These are phyloP conservation scores for Diceros bicornis DNA, from an alignment of 2,797 vertebrate species.

Conservation along the genomic window DNA sequence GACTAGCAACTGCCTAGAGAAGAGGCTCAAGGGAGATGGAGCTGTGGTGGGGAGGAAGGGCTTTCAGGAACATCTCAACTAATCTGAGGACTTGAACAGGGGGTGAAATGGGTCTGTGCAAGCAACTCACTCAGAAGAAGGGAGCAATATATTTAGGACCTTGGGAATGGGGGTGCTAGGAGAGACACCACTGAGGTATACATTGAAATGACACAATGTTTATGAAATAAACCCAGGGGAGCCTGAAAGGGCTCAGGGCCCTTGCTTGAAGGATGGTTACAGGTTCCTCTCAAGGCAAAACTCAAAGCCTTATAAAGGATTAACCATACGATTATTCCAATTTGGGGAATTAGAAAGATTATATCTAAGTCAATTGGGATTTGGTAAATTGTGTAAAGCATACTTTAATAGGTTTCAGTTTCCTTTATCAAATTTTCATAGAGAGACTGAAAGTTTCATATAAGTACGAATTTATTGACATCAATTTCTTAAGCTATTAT, in stretches of 20 bases:
- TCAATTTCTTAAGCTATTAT: slow-evolving; percentile 84
- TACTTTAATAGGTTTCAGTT: slow-evolving; percentile 68
- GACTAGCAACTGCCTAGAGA: background rate
- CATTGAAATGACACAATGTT: background rate
- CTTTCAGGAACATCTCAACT: background rate
- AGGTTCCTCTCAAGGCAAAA: slow-evolving; percentile 37
- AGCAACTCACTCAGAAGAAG: background rate
- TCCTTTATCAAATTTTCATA: slow-evolving; percentile 74
- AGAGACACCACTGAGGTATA: background rate
- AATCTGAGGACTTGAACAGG: background rate
- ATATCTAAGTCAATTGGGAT: background rate
- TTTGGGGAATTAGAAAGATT: slow-evolving; percentile 19
- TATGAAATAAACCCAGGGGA: background rate
- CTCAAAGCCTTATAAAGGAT: slow-evolving; percentile 57
- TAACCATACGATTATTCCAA: background rate
- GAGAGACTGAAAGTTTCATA: slow-evolving; percentile 79
- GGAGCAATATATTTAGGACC: background rate
- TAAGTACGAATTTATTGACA: slow-evolving; percentile 86
- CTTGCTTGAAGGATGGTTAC: background rate
- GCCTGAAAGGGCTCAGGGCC: background rate
- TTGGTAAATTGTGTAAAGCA: slow-evolving; percentile 18
- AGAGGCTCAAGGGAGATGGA: background rate
- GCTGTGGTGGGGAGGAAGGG: background rate
- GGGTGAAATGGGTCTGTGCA: background rate
- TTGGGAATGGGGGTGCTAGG: background rate